A percentile compares a stretch with the other conserved stretches of the same genome.
Evolutionary conservation across 37 sponge, comb jelly and placozoan species (phyloP).

Genomic region (Ephydatia muelleri): DNA sequence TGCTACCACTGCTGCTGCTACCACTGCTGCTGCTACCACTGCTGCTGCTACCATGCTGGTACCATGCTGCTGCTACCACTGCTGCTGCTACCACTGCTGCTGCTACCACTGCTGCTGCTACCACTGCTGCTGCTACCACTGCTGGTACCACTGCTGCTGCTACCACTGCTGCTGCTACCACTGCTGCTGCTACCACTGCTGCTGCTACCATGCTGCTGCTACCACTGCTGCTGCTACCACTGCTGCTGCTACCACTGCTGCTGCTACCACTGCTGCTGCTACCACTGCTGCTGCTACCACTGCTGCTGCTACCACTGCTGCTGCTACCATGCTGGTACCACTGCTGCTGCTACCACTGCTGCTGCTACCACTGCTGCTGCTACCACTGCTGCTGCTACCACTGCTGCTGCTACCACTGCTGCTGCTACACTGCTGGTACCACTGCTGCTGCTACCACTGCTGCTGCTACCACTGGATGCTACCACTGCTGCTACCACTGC

Average conservation of each 20-base stretch:
- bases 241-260: slow-evolving; percentile 5
- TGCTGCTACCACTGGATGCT: not conserved
- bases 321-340: not conserved
- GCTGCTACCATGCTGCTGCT: too few relatives aligned
- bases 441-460: slow-evolving; percentile 12
- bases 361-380: not conserved
- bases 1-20: too few relatives aligned
- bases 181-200: too few relatives aligned
- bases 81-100: too few relatives aligned
- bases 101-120: too few relatives aligned
- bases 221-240: not conserved
- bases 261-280: not conserved
- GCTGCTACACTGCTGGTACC: not conserved
- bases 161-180: too few relatives aligned
- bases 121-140: not conserved
- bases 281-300: not conserved
- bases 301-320: not conserved
- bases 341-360: not conserved
- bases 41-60: too few relatives aligned
- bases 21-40: too few relatives aligned
- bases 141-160: too few relatives aligned
- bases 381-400: not conserved
- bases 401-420: slow-evolving; percentile 22
- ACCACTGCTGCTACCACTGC: not conserved
- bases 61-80: too few relatives aligned